Base-by-base conservation (phyloP, 2,888 invertebrate species). In the Orchestes rusci region DNA sequence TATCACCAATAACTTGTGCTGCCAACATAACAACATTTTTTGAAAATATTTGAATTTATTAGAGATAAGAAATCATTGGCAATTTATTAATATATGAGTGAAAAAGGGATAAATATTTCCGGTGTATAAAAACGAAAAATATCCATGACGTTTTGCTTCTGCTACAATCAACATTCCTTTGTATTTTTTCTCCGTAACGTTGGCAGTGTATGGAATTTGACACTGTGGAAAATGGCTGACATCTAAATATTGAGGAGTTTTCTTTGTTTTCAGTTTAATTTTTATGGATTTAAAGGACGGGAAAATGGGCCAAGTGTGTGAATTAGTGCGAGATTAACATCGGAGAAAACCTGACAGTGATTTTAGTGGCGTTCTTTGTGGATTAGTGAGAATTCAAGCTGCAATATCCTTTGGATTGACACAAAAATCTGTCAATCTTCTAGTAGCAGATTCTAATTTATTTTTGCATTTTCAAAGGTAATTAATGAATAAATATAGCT, bases 201-300 rank as follows among this genome's bases (percentile, higher is more conserved):
- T 50, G 50, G 45, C 31, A 45, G 30, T 32, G 10, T 45, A 60
- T 62, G 67, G 68, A 67, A 68, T 68, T 68, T 68, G 68, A 68
- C 67, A 68, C 65, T 67, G 56, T 55, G 59, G 63, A 67, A 67
- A 62, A 69, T 69, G 69, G 67, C 68, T 63, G 67, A 64, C 61
- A 62, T 63, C 63, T 66, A 62, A 67, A 67, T 61, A 62, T 58
- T 59, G 48, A 58, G 60, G 58, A 63, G 65, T 66, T 68, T 67
- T 68, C 68, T 69, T 69, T 69, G 69, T 69, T 69, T 68, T 69
- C 47, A 64, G 60, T 67, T 65, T 55, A 56, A 60, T 59, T 64
- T 64, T 61, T 54, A 59, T 59, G 63, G 61, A 56, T 58, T 66
- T 62, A 52, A n/a, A n/a, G n/a, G n/a, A n/a, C n/a, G n/a, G n/a